Base-by-base conservation (phyloP, 92 coral and sea anemone species). In the Chrysogorgia sp. region DNA sequence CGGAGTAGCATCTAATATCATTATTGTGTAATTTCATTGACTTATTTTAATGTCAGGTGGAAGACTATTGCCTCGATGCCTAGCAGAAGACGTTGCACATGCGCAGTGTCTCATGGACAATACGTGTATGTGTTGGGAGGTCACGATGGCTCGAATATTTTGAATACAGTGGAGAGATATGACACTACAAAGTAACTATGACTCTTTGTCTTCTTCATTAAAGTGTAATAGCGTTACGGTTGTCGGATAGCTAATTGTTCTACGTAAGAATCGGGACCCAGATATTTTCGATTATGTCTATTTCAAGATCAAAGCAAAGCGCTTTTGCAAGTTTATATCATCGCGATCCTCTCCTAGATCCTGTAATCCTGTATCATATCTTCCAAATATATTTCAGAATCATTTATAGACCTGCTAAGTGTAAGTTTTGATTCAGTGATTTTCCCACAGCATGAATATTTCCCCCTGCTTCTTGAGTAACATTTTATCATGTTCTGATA, bases 91-190 rank as follows among this genome's bases (percentile, higher is more conserved):
- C 91, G 99, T 43, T 96, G 99, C 63, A 89, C 92, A 63, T 87
- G 92, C 66, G 96, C 99, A 33, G 99, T 96, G 28, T 88, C 90
- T 12, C 88, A 92, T 74, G 90, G 92, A 31, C 91, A 90, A 31
- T 86, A 83, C 45, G 78, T 96, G 33, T 96, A 87, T 85, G 90
- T 96, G 34, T 86, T 96, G 41, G 99, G 99, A 35, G 99, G 99
- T 61, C 99, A 96, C 76, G 99, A 96, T 65, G 99, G 99, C 43
- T 96, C 99, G 15, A 96, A 96, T 62, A 96, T 96, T 63, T 68
- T 96, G 63, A 96, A 96, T 79, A 91, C 99, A 14, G 94, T 96
- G 45, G 99, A 96, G 58, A 63, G 89, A 53, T 96, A 96, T 24
- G 99, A 96, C 80, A 90, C 96, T 1, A 78, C 88, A 68, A 92